Evolutionary conservation across 2,888 invertebrate species (phyloP).

Genomic region (Urechis unicinctus): DNA sequence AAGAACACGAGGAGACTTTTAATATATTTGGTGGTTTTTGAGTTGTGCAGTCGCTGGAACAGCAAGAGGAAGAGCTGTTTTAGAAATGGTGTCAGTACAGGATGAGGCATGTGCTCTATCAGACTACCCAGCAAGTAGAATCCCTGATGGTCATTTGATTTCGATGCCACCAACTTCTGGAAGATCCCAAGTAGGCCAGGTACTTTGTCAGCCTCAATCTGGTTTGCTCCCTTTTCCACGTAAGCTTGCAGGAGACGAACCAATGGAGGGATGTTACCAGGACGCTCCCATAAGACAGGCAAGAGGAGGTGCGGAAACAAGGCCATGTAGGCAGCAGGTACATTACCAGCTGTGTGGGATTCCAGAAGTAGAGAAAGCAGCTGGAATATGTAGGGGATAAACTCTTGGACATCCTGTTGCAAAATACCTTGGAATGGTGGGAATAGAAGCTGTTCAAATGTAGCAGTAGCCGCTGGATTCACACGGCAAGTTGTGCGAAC

Average conservation of each 20-base stretch:
- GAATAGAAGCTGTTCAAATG: conserved; percentile 87
- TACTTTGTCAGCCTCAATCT: conserved; percentile 55
- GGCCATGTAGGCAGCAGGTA: conserved; percentile 77
- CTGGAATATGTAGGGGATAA: conserved; percentile 98
- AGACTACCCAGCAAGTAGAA: conserved; percentile 84
- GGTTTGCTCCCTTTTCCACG: conserved; percentile 65
- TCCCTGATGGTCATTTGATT: conserved; percentile 91
- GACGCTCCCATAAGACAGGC: conserved; percentile 86
- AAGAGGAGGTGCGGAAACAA: conserved; percentile 83
- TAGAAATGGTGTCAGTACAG: conserved; percentile 66
- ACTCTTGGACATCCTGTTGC: conserved; percentile 91
- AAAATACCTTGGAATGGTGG: conserved; percentile 92
- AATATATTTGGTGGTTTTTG: conserved; percentile 92
- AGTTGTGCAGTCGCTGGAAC: conserved; percentile 86
- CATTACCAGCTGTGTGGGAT: conserved; percentile 29
- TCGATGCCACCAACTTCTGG: conserved; percentile 92
- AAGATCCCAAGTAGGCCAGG: conserved; percentile 76
- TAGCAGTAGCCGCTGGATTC: conserved; percentile 68
- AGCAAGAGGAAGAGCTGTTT: conserved; percentile 84
- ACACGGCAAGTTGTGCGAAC: conserved; percentile 67
- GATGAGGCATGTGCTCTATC: conserved; percentile 68
- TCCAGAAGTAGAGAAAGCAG: conserved; percentile 86
- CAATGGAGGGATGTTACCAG: conserved; percentile 87
- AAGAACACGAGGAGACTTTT: conserved; percentile 75
- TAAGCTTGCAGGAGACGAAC: conserved; percentile 84